Evolutionary conservation across 2,797 vertebrate genomes (phyloP), one percentile per base, ranked within the genome.

Genomic region (Tangara arthus): DNA sequence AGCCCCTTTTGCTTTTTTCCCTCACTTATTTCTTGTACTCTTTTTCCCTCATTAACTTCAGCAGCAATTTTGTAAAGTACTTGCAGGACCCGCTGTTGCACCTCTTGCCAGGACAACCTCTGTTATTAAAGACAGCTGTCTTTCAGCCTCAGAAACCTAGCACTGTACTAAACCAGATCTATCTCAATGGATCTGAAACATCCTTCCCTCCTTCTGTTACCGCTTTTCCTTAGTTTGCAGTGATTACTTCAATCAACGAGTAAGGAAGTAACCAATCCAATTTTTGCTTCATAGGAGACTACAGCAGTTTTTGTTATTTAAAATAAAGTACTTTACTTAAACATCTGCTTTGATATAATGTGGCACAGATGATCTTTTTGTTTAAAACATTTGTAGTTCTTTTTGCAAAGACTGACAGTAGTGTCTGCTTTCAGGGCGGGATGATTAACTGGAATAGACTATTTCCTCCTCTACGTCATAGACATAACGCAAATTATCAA

Each of bases 361-460:
- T 65, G 26, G 5, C 32, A 17, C 8, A 3, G 20, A 20, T 83
- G 49, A 61, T 53, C 32, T 82, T 78, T 52, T 59, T 89, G 13
- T 86, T 87, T 28, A 72, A 82, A 91, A 32, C 10, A 22, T 20
- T 27, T 91, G 30, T 76, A 46, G 22, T 55, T 86, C 46, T 69
- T 75, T 78, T 59, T 70, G 46, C 63, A 42, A 86, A 91, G 46
- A 72, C 85, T 96, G 44, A 95, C 72, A 37, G 47, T 22, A 30
- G 27, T 95, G 37, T 97, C 60, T 97, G 32, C 55, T 96, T 96
- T 59, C 96, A 99, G 98, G 98, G 98, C 76, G 98, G 99, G 84
- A 97, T 99, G 94, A 97, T 99, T 91, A 99, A 99, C 95, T 99
- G 99, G 99, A 98, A 98, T 90, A 98, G 98, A 93, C 97, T 99